Evolutionary conservation across 2,888 invertebrate genomes (phyloP), one percentile per base, ranked within the genome.

Genomic region (Nomada flava): DNA sequence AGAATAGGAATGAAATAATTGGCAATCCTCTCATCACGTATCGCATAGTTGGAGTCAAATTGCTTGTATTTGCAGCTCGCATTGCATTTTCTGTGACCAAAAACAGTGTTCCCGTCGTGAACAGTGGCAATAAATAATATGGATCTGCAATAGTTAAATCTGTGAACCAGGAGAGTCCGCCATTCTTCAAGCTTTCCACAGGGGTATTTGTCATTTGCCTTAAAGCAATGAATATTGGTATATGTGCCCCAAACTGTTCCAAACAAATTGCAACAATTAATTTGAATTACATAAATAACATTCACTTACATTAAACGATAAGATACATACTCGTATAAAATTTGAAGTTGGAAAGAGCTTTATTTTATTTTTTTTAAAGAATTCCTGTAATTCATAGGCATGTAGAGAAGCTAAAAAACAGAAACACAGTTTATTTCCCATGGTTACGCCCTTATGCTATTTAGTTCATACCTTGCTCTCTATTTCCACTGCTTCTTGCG

Each of bases 131-230:
- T 18, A 97, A 86, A 91, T 96, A 99, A 93, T 95, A 97, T 63
- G 98, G 99, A 95, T 99, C 99, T 2, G 97, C 95, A 13, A 98
- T 93, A 0, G 99, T 98, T 62, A 99, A 95, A 95, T 99, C 98
- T 3, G 95, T 94, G 93, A 99, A 99, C 99, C 99, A 99, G 89
- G 95, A 96, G 1, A 98, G 87, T 0, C 99, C 99, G 47, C 99
- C 99, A 0, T 96, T 95, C 84, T 96, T 95, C 95, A 99, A 95
- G 92, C 98, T 98, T 59, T 98, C 98, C 52, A 99, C 97, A 2
- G 99, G 99, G 47, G 97, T 95, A 91, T 96, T 97, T 1, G 98
- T 96, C 99, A 99, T 99, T 84, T 95, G 95, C 88, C 98, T 95
- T 64, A 99, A 94, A 0, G 97, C 98, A 94, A 98, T 95, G 92